A percentile compares a stretch with the other conserved stretches of the same genome.
Evolutionary conservation across 2,797 vertebrate genomes (phyloP).

Genomic region (Protosalanx chinensis): DNA sequence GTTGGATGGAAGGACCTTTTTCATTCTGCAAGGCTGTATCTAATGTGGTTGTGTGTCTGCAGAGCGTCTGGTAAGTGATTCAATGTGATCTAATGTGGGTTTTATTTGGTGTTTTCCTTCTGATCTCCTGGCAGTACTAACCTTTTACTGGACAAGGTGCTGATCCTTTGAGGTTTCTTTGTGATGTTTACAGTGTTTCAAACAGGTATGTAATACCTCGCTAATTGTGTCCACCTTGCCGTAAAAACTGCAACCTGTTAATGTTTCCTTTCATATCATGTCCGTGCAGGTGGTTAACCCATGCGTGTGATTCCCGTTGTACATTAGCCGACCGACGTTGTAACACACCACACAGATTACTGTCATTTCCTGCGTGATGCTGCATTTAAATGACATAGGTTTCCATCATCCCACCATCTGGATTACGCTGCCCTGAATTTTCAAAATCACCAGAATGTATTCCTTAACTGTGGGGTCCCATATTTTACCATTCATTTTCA

Average conservation of each 20-base stretch:
- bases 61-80: no score
- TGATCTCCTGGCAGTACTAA: background rate
- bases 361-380: background rate
- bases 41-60: no score
- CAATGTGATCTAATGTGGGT: no score
- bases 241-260: background rate
- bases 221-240: background rate
- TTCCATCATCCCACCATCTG: conserved; percentile 23
- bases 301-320: background rate
- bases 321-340: background rate
- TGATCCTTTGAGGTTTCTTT: background rate
- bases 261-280: background rate
- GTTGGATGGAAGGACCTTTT: no score
- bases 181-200: background rate
- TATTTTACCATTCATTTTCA: conserved; percentile 61
- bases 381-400: conserved; percentile 28
- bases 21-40: no score
- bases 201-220: background rate
- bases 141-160: background rate
- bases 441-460: conserved; percentile 12
- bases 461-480: conserved; percentile 44
- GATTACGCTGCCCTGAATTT: conserved; percentile 24
- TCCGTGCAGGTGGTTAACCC: background rate
- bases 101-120: no score
- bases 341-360: background rate